Conservation (phyloP, 2,113 vertebrate genomes). For the Solenodon paradoxus region DNA sequence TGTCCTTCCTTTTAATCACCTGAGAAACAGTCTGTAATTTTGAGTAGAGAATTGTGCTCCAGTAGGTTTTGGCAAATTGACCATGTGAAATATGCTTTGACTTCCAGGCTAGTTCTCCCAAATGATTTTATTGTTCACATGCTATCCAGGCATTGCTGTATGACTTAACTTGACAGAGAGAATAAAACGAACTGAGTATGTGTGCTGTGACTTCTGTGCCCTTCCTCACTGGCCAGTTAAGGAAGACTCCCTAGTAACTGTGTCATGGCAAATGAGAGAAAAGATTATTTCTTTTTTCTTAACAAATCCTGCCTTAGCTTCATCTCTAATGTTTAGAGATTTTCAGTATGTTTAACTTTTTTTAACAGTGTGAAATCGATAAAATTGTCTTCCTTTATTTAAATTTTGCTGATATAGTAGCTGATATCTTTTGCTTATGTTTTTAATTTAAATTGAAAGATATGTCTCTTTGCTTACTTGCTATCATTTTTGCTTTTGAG, state of each 20-base stretch:
- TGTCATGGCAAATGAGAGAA: not conserved
- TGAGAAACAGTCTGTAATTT: not conserved
- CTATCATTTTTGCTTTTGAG: not conserved
- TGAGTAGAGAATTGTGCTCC: not conserved
- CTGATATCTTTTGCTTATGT: not conserved
- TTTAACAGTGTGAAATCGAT: too few species aligned
- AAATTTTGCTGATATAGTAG: not conserved
- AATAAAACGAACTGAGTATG: not conserved
- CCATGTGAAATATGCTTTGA: not conserved
- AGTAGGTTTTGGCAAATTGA: slow-evolving; percentile 12
- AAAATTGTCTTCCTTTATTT: not conserved
- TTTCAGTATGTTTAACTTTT: not conserved
- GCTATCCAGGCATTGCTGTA: not conserved
- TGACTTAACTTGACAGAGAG: not conserved
- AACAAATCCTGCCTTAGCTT: not conserved
- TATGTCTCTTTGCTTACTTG: not conserved
- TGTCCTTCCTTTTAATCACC: not conserved
- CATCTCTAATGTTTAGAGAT: not conserved
- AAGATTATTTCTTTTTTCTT: not conserved
- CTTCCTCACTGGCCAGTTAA: not conserved
- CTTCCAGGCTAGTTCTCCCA: not conserved
- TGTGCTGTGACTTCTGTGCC: not conserved
- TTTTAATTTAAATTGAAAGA: slow-evolving; percentile 1
- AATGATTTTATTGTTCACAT: not conserved
- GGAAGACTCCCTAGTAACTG: not conserved